Percentiles rank a stretch among this genome's conserved stretches.
These are phyloP conservation scores for Nowickia ferox DNA, from an alignment of 2,888 invertebrate genomes.

Conservation along the genomic window DNA sequence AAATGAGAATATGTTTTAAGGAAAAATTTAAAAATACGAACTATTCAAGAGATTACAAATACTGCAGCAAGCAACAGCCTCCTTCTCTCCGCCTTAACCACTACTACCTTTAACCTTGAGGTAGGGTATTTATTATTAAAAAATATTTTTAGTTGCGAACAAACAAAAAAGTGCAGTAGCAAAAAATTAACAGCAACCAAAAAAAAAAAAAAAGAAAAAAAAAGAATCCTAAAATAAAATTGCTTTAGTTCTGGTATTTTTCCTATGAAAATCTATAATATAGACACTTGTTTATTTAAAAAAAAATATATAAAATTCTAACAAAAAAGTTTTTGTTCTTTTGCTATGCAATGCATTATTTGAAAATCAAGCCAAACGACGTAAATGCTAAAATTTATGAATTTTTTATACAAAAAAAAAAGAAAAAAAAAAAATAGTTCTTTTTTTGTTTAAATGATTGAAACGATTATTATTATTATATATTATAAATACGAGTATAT, in stretches of 20 bases:
- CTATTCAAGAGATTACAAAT: neutral
- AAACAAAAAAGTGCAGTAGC: conserved; percentile 55
- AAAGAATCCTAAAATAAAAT: conserved; percentile 49
- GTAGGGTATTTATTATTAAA: conserved; percentile 67
- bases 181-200: conserved; percentile 40
- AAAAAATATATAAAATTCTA: conserved; percentile 45
- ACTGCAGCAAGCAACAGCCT: neutral
- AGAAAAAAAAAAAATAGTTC: conserved; percentile 14
- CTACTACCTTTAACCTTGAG: conserved; percentile 54
- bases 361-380: conserved; percentile 68
- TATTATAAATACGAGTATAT: neutral
- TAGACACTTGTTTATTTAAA: conserved; percentile 65
- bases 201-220: conserved; percentile 47
- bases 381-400: conserved; percentile 71
- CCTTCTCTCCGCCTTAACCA: neutral
- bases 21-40: neutral
- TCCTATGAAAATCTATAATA: conserved; percentile 65
- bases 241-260: conserved; percentile 70
- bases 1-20: too few relatives aligned
- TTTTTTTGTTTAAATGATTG: conserved; percentile 63
- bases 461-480: conserved; percentile 41
- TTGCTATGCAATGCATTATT: conserved; percentile 42
- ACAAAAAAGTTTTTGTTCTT: conserved; percentile 51
- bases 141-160: conserved; percentile 66
- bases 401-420: conserved; percentile 67